These are phyloP conservation scores for Xestia ashworthii DNA, from an alignment of 2,888 invertebrate species.

Conservation along the genomic window DNA sequence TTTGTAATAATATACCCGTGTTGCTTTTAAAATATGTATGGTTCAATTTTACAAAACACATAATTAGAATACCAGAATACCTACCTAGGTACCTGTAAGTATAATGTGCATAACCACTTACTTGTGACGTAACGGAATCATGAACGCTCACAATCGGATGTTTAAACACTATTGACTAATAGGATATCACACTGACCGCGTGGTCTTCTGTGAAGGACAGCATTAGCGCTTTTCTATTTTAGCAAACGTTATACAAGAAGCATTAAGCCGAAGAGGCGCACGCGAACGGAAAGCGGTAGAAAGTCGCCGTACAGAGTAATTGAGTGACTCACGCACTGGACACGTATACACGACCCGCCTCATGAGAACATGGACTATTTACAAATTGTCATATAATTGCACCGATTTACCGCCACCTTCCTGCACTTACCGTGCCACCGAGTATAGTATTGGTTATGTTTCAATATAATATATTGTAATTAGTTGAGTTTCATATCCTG, in stretches of 20 bases:
- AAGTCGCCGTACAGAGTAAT: slow-evolving; percentile 79
- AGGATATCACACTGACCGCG: slow-evolving; percentile 39
- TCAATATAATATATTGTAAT: slow-evolving; percentile 51
- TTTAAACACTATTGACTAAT: slow-evolving; percentile 27
- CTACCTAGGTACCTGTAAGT: no score
- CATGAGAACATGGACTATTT: slow-evolving; percentile 75
- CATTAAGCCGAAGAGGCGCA: slow-evolving; percentile 77
- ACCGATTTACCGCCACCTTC: slow-evolving; percentile 71
- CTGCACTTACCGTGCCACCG: slow-evolving; percentile 72
- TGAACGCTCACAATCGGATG: slow-evolving; percentile 17
- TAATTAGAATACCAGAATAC: neutral
- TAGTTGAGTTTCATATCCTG: slow-evolving; percentile 69
- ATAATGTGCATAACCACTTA: neutral
- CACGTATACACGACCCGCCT: slow-evolving; percentile 65
- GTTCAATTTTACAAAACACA: slow-evolving; percentile 10
- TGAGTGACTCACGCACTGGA: slow-evolving; percentile 83
- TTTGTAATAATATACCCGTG: neutral
- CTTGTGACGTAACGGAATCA: slow-evolving; percentile 30
- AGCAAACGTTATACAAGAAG: slow-evolving; percentile 84
- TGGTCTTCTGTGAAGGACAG: slow-evolving; percentile 69
- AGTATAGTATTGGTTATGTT: slow-evolving; percentile 65
- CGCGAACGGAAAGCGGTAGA: slow-evolving; percentile 81
- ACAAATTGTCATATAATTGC: slow-evolving; percentile 81
- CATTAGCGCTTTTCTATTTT: slow-evolving; percentile 85
- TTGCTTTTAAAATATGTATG: slow-evolving; percentile 14